Evolutionary conservation across 1,140 invertebrate genomes (phyloP), one percentile per base, ranked within the genome.

Genomic region (Spodoptera frugiperda): DNA sequence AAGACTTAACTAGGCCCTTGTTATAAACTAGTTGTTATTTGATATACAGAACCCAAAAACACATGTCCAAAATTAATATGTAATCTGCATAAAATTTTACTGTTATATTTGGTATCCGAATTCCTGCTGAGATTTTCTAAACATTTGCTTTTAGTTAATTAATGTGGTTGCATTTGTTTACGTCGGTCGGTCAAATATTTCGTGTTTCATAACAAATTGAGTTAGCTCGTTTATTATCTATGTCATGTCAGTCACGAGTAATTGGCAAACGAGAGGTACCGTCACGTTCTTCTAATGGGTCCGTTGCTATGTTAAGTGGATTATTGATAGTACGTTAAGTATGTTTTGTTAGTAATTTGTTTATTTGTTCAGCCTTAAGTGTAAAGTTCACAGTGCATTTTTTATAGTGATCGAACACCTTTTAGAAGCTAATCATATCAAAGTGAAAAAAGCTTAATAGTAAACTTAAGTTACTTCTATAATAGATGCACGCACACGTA

Each of bases 81-180:
- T 68, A 53, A 68, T 68, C 48, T 68, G 65, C 65, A 68, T 68
- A 68, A 68, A 68, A 53, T 49, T 49, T 68, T 25, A 68, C 48
- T 53, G 65, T 30, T 68, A 68, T 25, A 68, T 78, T 75, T 78
- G 71, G 76, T 79, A 59, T 77, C 63, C 63, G 74, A 73, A 81
- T 71, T 77, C 75, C 76, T 65, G 33, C 68, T 71, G 68, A 17
- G 51, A 57, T 71, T 71, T 71, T 57, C 68, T 71, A 55, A 71
- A 57, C 53, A 71, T 71, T 55, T 55, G 78, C 74, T 82, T 84
- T 84, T 80, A 68, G 61, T 72, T 84, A 79, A 81, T 82, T 84
- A 76, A 84, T 85, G 82, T 82, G 33, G 51, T 63, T 63, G 63
- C 82, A 85, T 87, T 84, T 87, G 81, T 87, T 85, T 80, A 82